Evolutionary conservation across 2,888 invertebrate species (phyloP).

Genomic region (Frankliniella intonsa): DNA sequence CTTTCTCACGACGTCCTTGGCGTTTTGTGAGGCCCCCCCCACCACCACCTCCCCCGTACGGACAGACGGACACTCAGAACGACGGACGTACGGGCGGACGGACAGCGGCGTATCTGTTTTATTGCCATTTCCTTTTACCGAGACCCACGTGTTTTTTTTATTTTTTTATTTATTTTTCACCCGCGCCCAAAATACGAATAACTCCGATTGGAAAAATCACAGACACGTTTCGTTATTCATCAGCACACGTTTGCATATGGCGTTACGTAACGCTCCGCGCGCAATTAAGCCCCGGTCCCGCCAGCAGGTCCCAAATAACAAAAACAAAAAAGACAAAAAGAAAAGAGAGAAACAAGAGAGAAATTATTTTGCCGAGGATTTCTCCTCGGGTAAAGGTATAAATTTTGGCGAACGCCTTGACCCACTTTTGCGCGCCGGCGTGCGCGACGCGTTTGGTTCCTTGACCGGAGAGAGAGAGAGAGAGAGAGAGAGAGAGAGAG

Average conservation of each 20-base stretch:
- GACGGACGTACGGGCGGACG: background rate
- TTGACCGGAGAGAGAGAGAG: background rate
- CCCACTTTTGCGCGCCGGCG: background rate
- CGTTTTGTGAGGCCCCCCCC: background rate
- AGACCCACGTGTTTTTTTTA: background rate
- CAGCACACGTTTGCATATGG: no score
- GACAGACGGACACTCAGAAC: no score
- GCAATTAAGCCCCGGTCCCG: no score
- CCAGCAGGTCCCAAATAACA: background rate
- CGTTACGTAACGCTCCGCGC: no score
- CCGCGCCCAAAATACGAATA: background rate
- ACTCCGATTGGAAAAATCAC: background rate
- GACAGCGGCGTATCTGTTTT: no score
- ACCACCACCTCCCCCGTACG: no score
- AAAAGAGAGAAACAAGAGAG: background rate
- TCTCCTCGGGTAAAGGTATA: background rate
- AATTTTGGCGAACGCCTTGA: conserved; percentile 17
- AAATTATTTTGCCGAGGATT: background rate
- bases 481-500: conserved; percentile 1
- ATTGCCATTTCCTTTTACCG: no score
- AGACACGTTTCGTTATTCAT: no score
- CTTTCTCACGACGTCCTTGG: conserved; percentile 22
- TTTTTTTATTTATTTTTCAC: background rate
- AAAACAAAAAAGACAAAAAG: background rate
- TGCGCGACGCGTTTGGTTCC: background rate